Percentiles rank a stretch among this genome's conserved stretches.
phyloP scores from a whole-genome alignment of 2,888 invertebrate species.

The Fissipunctia ypsillon region DNA sequence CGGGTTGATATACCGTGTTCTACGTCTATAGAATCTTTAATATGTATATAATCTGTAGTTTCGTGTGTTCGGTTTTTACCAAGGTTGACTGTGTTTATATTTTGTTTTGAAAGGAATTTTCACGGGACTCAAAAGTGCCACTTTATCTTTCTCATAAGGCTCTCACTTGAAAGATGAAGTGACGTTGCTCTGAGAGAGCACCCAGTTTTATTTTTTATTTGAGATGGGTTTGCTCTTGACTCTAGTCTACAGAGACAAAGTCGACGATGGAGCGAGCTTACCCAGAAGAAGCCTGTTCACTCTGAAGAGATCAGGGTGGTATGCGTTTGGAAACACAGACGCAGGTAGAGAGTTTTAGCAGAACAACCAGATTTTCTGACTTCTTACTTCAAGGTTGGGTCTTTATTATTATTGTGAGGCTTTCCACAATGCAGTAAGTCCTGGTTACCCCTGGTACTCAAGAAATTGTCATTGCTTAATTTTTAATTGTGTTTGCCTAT shows the following conservation, averaged over 20 bases:
- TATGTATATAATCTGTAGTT: conserved; percentile 12
- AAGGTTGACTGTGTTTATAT: not conserved
- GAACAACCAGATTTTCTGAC: not conserved
- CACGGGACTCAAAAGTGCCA: not conserved
- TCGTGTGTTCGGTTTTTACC: not conserved
- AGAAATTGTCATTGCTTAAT: too few relatives aligned
- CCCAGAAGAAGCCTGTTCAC: too few relatives aligned
- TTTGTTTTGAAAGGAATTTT: not conserved
- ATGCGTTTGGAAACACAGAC: too few relatives aligned
- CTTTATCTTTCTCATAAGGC: not conserved
- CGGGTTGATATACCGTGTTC: not conserved
- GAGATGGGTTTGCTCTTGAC: too few relatives aligned
- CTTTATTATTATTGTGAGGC: not conserved
- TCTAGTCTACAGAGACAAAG: too few relatives aligned
- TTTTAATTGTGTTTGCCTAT: too few relatives aligned
- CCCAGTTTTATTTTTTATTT: too few relatives aligned
- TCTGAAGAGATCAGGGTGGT: too few relatives aligned
- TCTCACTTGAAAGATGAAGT: not conserved
- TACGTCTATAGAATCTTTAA: conserved; percentile 11
- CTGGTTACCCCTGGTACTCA: not conserved
- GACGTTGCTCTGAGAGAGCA: not conserved
- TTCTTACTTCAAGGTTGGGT: too few relatives aligned
- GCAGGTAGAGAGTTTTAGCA: too few relatives aligned
- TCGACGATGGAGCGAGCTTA: too few relatives aligned
- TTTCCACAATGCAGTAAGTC: not conserved